Conservation (phyloP, 2,113 vertebrate species). For the Spheniscus mendiculus region DNA sequence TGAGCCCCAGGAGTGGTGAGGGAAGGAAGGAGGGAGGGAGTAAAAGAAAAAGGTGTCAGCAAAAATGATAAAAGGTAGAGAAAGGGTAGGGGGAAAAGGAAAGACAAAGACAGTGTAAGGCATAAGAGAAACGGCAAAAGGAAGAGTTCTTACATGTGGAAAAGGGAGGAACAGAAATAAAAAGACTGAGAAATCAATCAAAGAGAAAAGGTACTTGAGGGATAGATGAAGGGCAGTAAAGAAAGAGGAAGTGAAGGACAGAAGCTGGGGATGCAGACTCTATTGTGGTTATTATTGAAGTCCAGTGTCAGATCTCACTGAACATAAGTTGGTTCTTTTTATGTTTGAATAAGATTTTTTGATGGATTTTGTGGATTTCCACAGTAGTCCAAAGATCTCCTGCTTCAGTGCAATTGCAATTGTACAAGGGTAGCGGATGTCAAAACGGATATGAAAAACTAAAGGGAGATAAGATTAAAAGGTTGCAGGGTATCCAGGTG, state of each 20-base stretch:
- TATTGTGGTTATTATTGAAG: neutral
- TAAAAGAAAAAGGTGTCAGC: neutral
- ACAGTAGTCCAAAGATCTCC: neutral
- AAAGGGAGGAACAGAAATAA: neutral
- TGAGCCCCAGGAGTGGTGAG: neutral
- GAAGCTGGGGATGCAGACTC: neutral
- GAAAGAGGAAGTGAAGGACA: neutral
- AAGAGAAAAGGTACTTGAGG: neutral
- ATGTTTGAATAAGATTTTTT: neutral
- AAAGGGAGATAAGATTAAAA: neutral
- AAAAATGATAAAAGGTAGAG: neutral
- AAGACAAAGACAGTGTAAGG: neutral
- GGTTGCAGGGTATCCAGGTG: neutral
- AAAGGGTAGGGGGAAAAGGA: neutral
- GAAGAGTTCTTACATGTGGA: neutral
- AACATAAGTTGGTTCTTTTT: neutral
- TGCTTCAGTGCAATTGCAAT: neutral
- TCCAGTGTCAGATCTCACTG: neutral
- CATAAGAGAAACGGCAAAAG: neutral
- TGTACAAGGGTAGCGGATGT: neutral
- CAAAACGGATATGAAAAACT: neutral
- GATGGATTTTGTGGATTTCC: neutral
- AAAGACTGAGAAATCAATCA: neutral
- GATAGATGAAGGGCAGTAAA: neutral
- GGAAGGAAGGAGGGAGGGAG: neutral